Evolutionary conservation across 2,797 vertebrate genomes (phyloP), one percentile per base, ranked within the genome.

Genomic region (Pyrocephalus nanus): DNA sequence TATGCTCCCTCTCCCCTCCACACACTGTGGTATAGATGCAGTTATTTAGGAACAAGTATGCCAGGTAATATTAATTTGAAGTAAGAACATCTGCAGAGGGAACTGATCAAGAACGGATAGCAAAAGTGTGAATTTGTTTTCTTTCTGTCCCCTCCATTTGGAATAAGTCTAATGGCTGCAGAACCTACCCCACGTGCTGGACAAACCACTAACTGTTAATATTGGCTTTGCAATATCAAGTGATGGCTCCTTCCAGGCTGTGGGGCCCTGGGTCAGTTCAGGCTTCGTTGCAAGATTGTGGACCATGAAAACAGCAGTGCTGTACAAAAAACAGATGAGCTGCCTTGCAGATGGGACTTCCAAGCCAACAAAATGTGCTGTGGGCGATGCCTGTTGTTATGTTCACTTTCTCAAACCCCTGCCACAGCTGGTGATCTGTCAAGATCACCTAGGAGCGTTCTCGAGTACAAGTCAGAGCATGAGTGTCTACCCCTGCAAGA

Each of bases 391-490:
- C 55, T 54, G 82, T 27, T 38, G 29, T 22, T 73, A 42, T 29
- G 16, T 29, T 51, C 36, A 34, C 48, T 34, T 67, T 76, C 61
- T 78, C 60, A 85, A 90, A 32, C 5, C 55, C 32, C 69, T 64
- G 86, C 38, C 64, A 54, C 25, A 67, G 34, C 34, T 26, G 34
- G 43, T 70, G 45, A 85, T 73, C 67, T 77, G 70, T 78, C 84
- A 67, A 73, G 60, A 85, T 86, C 76, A 61, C 61, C 57, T 11
- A 50, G 73, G 40, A 86, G 60, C 0, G 0, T 60, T 88, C 55
- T 76, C 76, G 86, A 70, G 45, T 13, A 75, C 94, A 90, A 94
- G 79, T 93, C 62, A 45, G 43, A 86, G 75, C 95, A 91, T 27
- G 93, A 86, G 23, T 13, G 16, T 77, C 62, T 76, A 64, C 29